Base-by-base conservation (phyloP, 2,888 invertebrate species). In the Tetragnatha montana region DNA sequence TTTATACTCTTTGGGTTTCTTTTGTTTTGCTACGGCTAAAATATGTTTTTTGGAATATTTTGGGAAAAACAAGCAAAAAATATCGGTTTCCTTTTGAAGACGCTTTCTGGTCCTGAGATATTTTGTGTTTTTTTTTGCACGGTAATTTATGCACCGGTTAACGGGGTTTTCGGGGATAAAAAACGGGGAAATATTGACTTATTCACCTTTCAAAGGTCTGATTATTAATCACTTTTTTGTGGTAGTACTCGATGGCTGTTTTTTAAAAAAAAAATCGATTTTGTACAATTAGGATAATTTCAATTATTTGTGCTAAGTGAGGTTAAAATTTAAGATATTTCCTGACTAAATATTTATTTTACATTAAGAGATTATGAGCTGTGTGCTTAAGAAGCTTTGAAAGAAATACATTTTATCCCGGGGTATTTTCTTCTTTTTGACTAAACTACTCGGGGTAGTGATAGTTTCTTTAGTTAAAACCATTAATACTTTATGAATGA, bases 211-310 rank as follows among this genome's bases (percentile, higher is more conserved):
- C 60, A 60, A 60, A 60, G 60, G 60, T 60, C 60, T 8, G 60
- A 60, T 60, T 60, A 60, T 60, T 60, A 60, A 60, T 60, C 60
- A 60, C 60, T 60, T 60, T 60, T 60, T 60, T 60, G 60, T 60
- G 17, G 60, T 0, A 60, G 60, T 60, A 60, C 60, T 60, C 17
- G 60, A 60, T 17, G 60, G 4, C 60, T 12, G 14, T 60, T 14
- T 60, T 10, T 1, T 4, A 8, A 8, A 8, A 17, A 60, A 60
- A 8, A 17, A 60, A 60, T 60, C 60, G 60, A 60, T 60, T 60
- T 60, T 60, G 60, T 60, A 10, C 60, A 10, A 60, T 60, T 60
- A 60, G 17, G 60, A 0, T 60, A 60, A 60, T 60, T 10, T 60
- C 4, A 8, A 60, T 60, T 8, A 60, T 6, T 10, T 60, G 0